Evolutionary conservation across 2,797 vertebrate genomes (phyloP), one percentile per base, ranked within the genome.

Genomic region (Sorex maritimensis): DNA sequence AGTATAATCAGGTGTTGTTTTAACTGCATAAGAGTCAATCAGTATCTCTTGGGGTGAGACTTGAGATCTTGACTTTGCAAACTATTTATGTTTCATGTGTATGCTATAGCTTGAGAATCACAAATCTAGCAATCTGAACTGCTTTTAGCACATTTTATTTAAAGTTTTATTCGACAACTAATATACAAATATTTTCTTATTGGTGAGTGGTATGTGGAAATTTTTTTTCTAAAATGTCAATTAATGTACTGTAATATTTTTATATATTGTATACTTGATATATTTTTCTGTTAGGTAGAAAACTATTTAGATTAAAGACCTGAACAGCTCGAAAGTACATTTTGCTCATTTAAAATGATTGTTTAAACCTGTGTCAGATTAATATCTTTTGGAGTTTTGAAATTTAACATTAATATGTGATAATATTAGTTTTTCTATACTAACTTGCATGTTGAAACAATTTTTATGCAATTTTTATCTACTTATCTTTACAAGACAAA

Each of bases 391-490:
- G 46, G 28, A 23, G 81, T 78, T 86, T 71, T 86, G 23, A 74
- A 90, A 15, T 65, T 90, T 83, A 73, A 6, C 30, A 88, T 93
- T 90, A 88, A n/a, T 92, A 81, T 88, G 46, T 90, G 49, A 67
- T 61, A 86, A 83, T 58, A 88, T 79, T 81, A 81, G 2, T 72
- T 95, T 24, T 80, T 4, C 46, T 52, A 90, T 34, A 65, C 49
- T 69, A 81, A 74, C 6, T 92, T 91, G 23, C 87, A 28, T 73
- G 96, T 95, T 7, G 21, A 91, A 94, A 94, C 65, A 93, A 77
- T 90, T 92, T 13, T 87, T 30, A 34, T 65, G 34, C 44, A 93
- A 90, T 81, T 95, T 94, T 94, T 83, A 74, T 19, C 82, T 44
- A 73, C 38, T 68, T 80, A 63, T 52, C 81, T 88, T 91, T 86